Base-by-base conservation (phyloP, 1,140 invertebrate genomes). In the Polyergus mexicanus region DNA sequence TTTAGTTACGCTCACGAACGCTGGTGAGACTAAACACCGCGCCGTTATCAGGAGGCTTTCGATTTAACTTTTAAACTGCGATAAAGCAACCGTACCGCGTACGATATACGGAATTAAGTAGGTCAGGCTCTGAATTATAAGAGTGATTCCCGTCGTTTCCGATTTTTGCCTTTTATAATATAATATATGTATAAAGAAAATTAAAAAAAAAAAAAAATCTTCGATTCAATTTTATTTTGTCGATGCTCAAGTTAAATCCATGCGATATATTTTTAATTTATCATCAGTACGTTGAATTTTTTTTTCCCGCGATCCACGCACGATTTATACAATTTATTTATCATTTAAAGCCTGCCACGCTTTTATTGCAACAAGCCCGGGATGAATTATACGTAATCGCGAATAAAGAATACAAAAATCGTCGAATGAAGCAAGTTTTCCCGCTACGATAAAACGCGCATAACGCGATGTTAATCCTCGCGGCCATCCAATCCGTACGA, bases 61-160 rank as follows among this genome's bases (percentile, higher is more conserved):
- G 78, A 83, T 83, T 60, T 54, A 28, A 19, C 13, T 68, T 51
- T 74, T 83, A 83, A 83, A 32, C 44, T 60, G 47, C 6, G 68
- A 83, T 72, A 58, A 69, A 28, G n/a, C 47, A 41, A 56, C 8
- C n/a, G 32, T 72, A 38, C 56, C 68, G n/a, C 35, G n/a, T n/a
- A 83, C 68, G 68, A 83, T 25, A 13, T 44, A 56, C n/a, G 8
- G 8, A 80, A 69, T 80, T 80, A 80, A 80, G 76, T 65, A 80
- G 76, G 63, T 80, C 76, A 80, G 41, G 63, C 28, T 54, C 28
- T 10, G 44, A 32, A 51, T 47, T 28, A 10, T 25, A 54, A 78
- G 28, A 32, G 19, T 35, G 32, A 38, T 69, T 69, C n/a, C n/a
- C 54, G 54, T 69, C 28, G 68, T 56, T 56, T 22, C 13, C 2